These are phyloP conservation scores for Drosophila phalerata DNA, from an alignment of 2,888 invertebrate genomes.

Conservation along the genomic window DNA sequence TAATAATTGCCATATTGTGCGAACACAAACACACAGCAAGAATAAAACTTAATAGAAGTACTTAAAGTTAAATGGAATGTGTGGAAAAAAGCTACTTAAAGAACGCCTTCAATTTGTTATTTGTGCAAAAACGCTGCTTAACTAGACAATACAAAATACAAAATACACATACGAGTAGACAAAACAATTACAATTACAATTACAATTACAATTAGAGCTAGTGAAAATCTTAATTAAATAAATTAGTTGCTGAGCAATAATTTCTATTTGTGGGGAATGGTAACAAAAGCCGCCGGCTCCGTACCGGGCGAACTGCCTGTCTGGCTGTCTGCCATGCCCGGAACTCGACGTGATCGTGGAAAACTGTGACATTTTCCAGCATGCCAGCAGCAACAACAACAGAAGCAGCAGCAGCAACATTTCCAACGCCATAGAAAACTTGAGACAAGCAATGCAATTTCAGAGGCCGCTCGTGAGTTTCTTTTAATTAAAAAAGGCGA, in stretches of 20 bases:
- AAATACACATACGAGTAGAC: slow-evolving; percentile 24
- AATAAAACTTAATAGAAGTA: slow-evolving; percentile 53
- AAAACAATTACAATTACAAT: slow-evolving; percentile 37
- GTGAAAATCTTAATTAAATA: slow-evolving; percentile 81
- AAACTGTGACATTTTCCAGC: slow-evolving; percentile 65
- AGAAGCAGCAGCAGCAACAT: slow-evolving; percentile 34
- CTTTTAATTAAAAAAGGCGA: slow-evolving; percentile 80
- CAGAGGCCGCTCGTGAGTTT: slow-evolving; percentile 67
- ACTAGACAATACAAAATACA: slow-evolving; percentile 26
- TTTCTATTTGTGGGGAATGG: slow-evolving; percentile 76
- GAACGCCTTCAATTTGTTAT: slow-evolving; percentile 55
- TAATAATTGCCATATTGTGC: slow-evolving; percentile 73
- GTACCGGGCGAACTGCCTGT: slow-evolving; percentile 33
- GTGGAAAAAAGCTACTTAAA: slow-evolving; percentile 9
- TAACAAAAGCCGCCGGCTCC: slow-evolving; percentile 67
- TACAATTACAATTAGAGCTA: slow-evolving; percentile 57
- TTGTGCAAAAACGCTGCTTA: slow-evolving; percentile 75
- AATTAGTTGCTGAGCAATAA: slow-evolving; percentile 71
- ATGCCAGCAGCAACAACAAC: slow-evolving; percentile 28
- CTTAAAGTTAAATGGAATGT: slow-evolving; percentile 47
- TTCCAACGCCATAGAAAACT: slow-evolving; percentile 43
- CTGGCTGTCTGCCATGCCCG: slow-evolving; percentile 29
- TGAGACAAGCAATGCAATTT: slow-evolving; percentile 49
- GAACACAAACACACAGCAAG: slow-evolving; percentile 38
- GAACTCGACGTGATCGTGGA: slow-evolving; percentile 56